phyloP scores from a whole-genome alignment of 2,797 vertebrate species.

The Parotocinclus haroldoi region DNA sequence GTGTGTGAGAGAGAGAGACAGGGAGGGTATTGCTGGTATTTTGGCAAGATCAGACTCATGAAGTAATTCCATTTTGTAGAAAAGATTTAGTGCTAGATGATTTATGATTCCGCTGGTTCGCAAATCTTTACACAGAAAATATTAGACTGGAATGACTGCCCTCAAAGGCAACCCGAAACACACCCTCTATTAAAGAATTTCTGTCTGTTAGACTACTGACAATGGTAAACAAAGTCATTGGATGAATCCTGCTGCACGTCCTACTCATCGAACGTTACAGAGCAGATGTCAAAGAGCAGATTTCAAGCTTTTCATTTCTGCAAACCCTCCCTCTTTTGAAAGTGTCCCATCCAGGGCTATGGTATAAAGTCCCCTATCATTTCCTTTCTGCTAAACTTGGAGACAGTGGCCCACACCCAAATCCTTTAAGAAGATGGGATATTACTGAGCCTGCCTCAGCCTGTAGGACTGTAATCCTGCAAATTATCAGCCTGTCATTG shows the following conservation, averaged over 20 bases:
- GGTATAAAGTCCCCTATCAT: constrained; percentile 43
- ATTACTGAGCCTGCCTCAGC: constrained; percentile 30
- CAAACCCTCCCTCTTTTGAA: constrained; percentile 41
- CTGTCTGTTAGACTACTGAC: not conserved
- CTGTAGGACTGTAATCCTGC: constrained; percentile 37
- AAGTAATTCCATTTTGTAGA: too few relatives aligned
- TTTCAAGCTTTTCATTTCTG: constrained; percentile 36
- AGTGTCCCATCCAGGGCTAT: constrained; percentile 34
- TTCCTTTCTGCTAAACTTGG: constrained; percentile 36
- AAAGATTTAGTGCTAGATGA: too few relatives aligned
- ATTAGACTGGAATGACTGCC: not conserved
- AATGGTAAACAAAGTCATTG: not conserved
- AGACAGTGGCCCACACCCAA: constrained; percentile 43
- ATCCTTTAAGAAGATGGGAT: constrained; percentile 37
- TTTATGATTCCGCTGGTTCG: too few relatives aligned
- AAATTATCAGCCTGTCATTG: constrained; percentile 21
- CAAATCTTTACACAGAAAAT: constrained; percentile 12
- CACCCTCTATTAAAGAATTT: not conserved
- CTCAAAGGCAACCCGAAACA: constrained; percentile 7
- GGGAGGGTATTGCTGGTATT: not conserved
- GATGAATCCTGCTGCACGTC: not conserved
- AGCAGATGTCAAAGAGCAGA: constrained; percentile 7
- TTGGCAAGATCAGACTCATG: too few relatives aligned
- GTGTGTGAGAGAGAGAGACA: not conserved
- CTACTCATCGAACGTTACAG: not conserved